phyloP scores from a whole-genome alignment of 1,140 invertebrate genomes.

The Potamilus streckersoni region DNA sequence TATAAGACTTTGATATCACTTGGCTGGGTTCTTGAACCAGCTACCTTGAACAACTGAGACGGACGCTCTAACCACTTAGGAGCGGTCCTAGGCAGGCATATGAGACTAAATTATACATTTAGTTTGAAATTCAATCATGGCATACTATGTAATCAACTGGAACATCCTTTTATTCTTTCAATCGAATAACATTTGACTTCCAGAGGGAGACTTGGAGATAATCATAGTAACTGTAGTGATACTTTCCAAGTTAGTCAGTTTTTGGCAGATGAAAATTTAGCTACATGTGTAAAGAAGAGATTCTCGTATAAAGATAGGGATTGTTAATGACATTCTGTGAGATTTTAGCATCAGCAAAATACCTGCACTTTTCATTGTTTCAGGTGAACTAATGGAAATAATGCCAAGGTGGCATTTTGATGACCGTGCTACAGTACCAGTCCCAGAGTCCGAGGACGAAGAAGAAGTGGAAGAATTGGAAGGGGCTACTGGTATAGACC shows the following conservation, averaged over 20 bases:
- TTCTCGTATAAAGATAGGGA: background rate
- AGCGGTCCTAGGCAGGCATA: too few species aligned
- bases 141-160: too few species aligned
- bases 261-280: background rate
- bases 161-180: too few species aligned
- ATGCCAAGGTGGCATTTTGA: conserved; percentile 26
- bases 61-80: too few species aligned
- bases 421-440: conserved; percentile 13
- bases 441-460: background rate
- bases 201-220: background rate
- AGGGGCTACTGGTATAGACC: conserved; percentile 1
- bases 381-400: conserved; percentile 18
- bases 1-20: too few species aligned
- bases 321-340: background rate
- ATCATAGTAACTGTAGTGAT: background rate
- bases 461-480: conserved; percentile 6
- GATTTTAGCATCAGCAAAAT: background rate
- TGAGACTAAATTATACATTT: too few species aligned
- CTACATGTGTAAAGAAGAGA: background rate
- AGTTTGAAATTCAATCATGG: too few species aligned
- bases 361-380: conserved; percentile 4
- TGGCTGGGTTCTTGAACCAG: too few species aligned
- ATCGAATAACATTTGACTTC: too few species aligned
- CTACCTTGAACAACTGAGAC: too few species aligned
- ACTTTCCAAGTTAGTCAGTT: background rate